These are phyloP conservation scores for Eulemur albifrons DNA, from an alignment of 2,797 vertebrate genomes.

Conservation along the genomic window DNA sequence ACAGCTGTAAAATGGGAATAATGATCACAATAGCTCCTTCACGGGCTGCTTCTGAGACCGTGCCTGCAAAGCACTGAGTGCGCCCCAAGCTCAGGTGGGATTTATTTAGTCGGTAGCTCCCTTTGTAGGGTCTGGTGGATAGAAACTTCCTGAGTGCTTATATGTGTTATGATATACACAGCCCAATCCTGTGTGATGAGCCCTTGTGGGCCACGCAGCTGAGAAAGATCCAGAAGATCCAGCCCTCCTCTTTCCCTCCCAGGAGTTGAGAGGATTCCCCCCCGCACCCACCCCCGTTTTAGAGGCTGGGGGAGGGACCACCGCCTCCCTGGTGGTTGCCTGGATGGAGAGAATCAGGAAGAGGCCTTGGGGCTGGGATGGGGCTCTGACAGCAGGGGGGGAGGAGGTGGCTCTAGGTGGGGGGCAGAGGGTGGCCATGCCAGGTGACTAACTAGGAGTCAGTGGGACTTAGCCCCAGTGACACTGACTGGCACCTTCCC, in stretches of 20 bases:
- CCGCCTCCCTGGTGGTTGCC: neutral
- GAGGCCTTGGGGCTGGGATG: neutral
- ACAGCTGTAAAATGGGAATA: neutral
- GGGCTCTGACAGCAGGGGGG: neutral
- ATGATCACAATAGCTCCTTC: neutral
- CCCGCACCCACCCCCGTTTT: too few species aligned
- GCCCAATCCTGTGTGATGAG: neutral
- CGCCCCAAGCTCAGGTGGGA: neutral
- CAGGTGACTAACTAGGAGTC: too few species aligned
- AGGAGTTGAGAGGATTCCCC: fast-evolving
- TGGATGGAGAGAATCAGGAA: neutral
- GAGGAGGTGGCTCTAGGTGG: neutral
- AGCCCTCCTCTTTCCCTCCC: neutral
- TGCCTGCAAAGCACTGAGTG: neutral
- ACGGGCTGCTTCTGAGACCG: neutral
- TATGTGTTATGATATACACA: neutral
- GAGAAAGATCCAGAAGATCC: neutral
- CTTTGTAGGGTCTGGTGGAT: neutral
- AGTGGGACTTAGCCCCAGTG: too few species aligned
- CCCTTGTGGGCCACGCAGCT: neutral
- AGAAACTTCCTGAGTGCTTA: neutral
- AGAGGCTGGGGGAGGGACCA: too few species aligned
- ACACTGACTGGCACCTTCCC: neutral
- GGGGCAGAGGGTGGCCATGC: neutral
- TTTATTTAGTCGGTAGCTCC: neutral